Evolutionary conservation across 2,113 vertebrate species (phyloP).

Genomic region (Perca fluviatilis): DNA sequence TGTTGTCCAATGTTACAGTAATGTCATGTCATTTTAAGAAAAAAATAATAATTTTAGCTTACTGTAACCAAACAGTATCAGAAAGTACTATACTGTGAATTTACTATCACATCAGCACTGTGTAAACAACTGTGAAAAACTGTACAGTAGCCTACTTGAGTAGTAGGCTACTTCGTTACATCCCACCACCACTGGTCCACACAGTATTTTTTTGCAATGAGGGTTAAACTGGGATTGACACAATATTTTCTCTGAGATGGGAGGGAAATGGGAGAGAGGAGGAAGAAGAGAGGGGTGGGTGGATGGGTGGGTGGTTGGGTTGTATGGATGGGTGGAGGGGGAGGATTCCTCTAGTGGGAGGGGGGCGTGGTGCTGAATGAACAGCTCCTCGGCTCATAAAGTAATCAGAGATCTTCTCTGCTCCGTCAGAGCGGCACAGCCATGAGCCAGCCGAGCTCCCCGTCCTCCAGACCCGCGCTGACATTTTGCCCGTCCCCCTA

Average conservation of each 20-base stretch:
- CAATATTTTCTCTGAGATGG: not conserved
- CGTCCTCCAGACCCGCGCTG: constrained; percentile 81
- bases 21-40: too few species aligned
- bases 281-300: not conserved
- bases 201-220: not conserved
- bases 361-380: constrained; percentile 91
- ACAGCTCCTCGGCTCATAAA: constrained; percentile 87
- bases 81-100: too few species aligned
- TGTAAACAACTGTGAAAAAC: too few species aligned
- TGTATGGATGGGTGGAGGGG: constrained; percentile 16
- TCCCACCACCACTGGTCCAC: not conserved
- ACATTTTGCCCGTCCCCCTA: constrained; percentile 76
- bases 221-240: constrained; percentile 1
- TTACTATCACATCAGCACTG: too few species aligned
- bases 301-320: constrained; percentile 1
- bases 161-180: too few species aligned
- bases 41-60: too few species aligned
- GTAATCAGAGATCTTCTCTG: constrained; percentile 62
- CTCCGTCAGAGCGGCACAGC: constrained; percentile 79
- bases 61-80: too few species aligned
- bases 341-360: constrained; percentile 39
- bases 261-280: not conserved
- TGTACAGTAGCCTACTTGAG: too few species aligned
- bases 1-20: too few species aligned
- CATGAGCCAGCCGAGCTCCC: constrained; percentile 89